phyloP scores from a whole-genome alignment of 2,888 invertebrate species.

The Limnephilus rhombicus region DNA sequence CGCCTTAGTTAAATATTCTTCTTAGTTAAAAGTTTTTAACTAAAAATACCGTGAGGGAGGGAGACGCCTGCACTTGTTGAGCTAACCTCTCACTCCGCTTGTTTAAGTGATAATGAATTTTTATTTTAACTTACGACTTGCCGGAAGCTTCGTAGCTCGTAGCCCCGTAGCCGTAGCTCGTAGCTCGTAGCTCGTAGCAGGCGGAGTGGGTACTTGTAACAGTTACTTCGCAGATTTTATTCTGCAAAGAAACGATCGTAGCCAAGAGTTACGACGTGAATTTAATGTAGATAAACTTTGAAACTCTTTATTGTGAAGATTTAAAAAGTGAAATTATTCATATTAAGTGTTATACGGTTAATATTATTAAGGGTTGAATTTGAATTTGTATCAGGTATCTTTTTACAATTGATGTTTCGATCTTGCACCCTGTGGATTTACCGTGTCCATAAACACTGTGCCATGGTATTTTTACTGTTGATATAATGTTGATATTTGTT shows the following conservation, averaged over 20 bases:
- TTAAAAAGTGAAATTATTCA: background rate
- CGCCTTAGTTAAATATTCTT: conserved; percentile 66
- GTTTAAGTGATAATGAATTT: conserved; percentile 66
- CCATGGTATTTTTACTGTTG: too few relatives aligned
- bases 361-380: background rate
- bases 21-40: conserved; percentile 66
- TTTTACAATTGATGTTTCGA: background rate
- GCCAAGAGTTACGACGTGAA: conserved; percentile 11
- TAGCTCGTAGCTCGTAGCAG: background rate
- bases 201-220: background rate
- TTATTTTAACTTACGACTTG: conserved; percentile 62
- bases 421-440: background rate
- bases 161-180: background rate
- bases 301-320: background rate
- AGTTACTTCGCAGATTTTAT: conserved; percentile 20
- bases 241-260: conserved; percentile 2
- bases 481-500: too few relatives aligned
- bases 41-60: conserved; percentile 64
- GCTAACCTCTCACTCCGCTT: conserved; percentile 57
- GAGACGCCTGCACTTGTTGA: conserved; percentile 64
- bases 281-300: background rate
- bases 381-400: background rate
- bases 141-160: background rate
- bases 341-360: background rate
- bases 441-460: too few relatives aligned